Evolutionary conservation across 1,140 invertebrate species (phyloP).

Genomic region (Thrips palmi): DNA sequence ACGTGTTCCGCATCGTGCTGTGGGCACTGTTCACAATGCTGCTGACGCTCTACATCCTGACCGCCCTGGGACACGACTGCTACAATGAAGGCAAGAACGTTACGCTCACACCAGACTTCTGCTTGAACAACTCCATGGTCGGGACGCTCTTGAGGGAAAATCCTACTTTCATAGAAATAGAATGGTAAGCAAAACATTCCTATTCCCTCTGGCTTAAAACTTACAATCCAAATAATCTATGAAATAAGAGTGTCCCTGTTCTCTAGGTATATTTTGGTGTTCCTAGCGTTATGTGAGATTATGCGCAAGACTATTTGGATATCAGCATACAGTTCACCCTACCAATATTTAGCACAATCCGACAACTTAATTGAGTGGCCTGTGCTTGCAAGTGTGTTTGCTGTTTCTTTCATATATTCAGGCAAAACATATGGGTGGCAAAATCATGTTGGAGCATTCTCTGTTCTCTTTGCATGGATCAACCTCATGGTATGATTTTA

Average conservation of each 20-base stretch:
- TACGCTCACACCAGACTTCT: slow-evolving; percentile 23
- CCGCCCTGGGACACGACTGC: slow-evolving; percentile 55
- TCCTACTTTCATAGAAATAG: slow-evolving; percentile 51
- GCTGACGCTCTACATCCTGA: slow-evolving; percentile 55
- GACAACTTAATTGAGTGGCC: slow-evolving; percentile 76
- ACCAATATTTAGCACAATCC: slow-evolving; percentile 58
- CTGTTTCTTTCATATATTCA: slow-evolving; percentile 58
- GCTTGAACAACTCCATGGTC: slow-evolving; percentile 51
- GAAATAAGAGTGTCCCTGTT: too few relatives aligned
- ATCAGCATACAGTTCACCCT: slow-evolving; percentile 51
- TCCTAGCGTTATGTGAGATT: slow-evolving; percentile 54
- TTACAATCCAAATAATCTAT: too few relatives aligned
- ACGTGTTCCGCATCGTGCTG: slow-evolving; percentile 56
- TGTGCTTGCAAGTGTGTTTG: slow-evolving; percentile 60
- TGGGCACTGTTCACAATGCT: slow-evolving; percentile 62
- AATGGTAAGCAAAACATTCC: too few relatives aligned
- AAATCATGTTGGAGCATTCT: slow-evolving; percentile 59
- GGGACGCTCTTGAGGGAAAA: slow-evolving; percentile 48
- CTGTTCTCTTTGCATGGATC: slow-evolving; percentile 66
- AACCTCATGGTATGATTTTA: slow-evolving; percentile 74
- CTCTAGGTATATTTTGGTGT: slow-evolving; percentile 50
- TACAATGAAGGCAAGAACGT: slow-evolving; percentile 44
- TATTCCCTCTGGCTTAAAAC: too few relatives aligned
- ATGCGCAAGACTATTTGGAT: slow-evolving; percentile 57
- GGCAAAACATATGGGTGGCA: slow-evolving; percentile 63